Evolutionary conservation across 2,888 invertebrate species (phyloP), one percentile per base, ranked within the genome.

Genomic region (Oligia fasciuncula): DNA sequence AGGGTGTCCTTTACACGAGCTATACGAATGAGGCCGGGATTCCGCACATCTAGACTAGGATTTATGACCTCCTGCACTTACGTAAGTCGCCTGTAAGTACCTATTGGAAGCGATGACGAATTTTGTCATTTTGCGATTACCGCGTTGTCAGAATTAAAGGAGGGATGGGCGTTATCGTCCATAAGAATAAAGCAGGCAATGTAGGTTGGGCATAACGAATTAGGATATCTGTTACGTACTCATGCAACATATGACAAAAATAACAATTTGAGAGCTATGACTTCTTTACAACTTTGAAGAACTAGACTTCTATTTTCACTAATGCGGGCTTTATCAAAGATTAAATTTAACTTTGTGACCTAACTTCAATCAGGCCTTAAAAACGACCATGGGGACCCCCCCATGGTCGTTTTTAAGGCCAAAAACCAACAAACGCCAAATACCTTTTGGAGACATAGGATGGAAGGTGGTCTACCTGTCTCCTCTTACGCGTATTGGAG

Each of bases 41-140:
- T 80, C 19, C 35, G 51, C 60, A 46, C 67, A 62, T 40, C 62
- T 51, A 62, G 83, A 68, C 51, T 51, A 83, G 40, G 14, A 70
- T 73, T 84, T 79, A 73, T 73, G 62, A 74, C 51, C 79, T 72
- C 83, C 80, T 75, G 62, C 67, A 49, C 51, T 84, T 68, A 72
- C 54, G 46, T 76, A 40, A 76, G 23, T 35, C 66, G 19, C 43
- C 43, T 8, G 66, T 67, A 75, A 43, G 43, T 40, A 60, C 49
- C 19, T 23, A 81, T 82, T 67, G 43, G 14, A 60, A 19, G 19
- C 49, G 40, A 73, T 73, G 81, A 66, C 49, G 40, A 74, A 29
- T 66, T 49, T 74, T 14, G 46, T 29, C 0, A 72, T 81, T 6
- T 49, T 51, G 29, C 40, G 57, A 19, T 40, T 66, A 73, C 40